These are phyloP conservation scores for Calameuta idolon DNA, from an alignment of 2,888 invertebrate species.

Conservation along the genomic window DNA sequence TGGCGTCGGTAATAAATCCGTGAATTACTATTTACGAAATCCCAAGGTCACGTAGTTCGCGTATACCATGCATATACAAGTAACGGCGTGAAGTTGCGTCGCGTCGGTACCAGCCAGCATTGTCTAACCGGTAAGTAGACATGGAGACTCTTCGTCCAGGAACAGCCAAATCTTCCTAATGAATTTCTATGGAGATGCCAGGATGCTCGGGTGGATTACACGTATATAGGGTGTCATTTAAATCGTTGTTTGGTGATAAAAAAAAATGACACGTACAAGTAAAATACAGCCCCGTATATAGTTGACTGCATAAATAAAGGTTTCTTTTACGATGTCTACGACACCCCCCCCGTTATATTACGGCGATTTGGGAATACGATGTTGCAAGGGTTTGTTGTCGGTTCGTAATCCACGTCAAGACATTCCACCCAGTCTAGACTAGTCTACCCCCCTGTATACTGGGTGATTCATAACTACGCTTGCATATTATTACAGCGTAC, in stretches of 20 bases:
- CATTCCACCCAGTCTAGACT: constrained; percentile 10
- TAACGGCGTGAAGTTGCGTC: not conserved
- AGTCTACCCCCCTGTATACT: not conserved
- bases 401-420: constrained; percentile 18
- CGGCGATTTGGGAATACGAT: constrained; percentile 23
- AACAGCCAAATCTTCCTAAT: not conserved
- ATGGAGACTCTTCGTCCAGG: not conserved
- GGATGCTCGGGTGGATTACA: too few species aligned
- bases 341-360: constrained; percentile 34
- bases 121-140: not conserved
- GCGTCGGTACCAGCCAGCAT: not conserved
- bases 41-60: not conserved
- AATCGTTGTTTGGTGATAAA: not conserved
- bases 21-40: not conserved
- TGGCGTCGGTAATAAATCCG: not conserved
- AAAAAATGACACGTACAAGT: too few species aligned
- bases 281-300: too few species aligned
- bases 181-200: not conserved
- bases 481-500: not conserved
- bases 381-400: constrained; percentile 22
- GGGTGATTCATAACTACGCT: not conserved
- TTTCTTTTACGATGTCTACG: constrained; percentile 33
- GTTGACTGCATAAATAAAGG: constrained; percentile 27
- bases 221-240: not conserved
- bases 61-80: not conserved